Conservation (phyloP, 2,797 vertebrate species). For the Epinephelus malabaricus region DNA sequence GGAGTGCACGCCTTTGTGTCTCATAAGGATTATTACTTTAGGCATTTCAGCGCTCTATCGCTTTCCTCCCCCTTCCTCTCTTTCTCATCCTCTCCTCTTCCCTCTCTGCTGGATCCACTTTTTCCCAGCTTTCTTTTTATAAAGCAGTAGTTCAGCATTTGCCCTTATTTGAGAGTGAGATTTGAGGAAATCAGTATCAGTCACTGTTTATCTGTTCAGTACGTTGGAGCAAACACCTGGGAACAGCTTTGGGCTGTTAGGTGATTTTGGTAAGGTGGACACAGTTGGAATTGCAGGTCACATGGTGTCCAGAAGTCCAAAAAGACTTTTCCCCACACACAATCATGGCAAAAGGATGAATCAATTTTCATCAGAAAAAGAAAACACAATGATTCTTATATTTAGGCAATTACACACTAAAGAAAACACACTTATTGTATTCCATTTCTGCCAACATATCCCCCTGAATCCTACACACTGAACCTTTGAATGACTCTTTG, state of each 20-base stretch:
- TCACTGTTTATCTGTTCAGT: background rate
- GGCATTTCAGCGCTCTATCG: conserved; percentile 54
- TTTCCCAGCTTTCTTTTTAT: conserved; percentile 8
- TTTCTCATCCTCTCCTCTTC: conserved; percentile 27
- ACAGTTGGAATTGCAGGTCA: conserved; percentile 11
- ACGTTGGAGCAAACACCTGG: background rate
- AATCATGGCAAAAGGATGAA: background rate
- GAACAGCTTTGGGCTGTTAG: background rate
- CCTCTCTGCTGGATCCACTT: background rate
- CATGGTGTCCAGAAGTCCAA: background rate
- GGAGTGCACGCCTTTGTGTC: conserved; percentile 70
- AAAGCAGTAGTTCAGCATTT: conserved; percentile 26
- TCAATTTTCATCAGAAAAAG: background rate
- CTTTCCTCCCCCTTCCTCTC: conserved; percentile 25
- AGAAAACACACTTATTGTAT: no score
- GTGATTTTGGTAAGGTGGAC: background rate
- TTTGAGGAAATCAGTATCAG: conserved; percentile 12
- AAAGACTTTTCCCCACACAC: background rate
- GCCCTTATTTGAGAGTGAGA: conserved; percentile 6
- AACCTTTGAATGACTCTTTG: background rate
- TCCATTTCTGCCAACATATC: no score
- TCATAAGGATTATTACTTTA: conserved; percentile 70
- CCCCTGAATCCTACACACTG: no score
- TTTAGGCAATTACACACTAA: no score
- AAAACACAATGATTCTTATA: no score